Evolutionary conservation across 2,797 vertebrate genomes (phyloP).

Genomic region (Tadarida brasiliensis): DNA sequence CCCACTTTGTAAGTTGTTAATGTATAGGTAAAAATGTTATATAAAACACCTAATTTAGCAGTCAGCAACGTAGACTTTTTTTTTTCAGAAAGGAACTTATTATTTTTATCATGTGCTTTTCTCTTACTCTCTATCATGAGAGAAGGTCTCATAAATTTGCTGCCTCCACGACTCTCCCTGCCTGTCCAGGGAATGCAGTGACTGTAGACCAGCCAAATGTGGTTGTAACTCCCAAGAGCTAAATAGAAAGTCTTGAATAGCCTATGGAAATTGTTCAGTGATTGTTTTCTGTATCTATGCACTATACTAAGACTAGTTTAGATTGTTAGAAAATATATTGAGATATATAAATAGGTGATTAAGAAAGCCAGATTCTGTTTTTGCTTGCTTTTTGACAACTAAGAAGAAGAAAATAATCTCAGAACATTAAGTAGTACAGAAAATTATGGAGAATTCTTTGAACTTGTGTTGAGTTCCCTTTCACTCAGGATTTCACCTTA

Average conservation of each 20-base stretch:
- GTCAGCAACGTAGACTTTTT: not conserved
- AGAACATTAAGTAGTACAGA: slow-evolving; percentile 48
- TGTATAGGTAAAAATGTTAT: slow-evolving; percentile 50
- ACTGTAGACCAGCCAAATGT: not conserved
- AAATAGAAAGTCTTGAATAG: slow-evolving; percentile 30
- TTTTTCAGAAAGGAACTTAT: slow-evolving; percentile 31
- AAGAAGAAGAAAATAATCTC: not conserved
- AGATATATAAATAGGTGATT: slow-evolving; percentile 35
- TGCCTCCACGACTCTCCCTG: not conserved
- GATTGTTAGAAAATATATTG: slow-evolving; percentile 59
- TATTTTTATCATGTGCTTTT: slow-evolving; percentile 46
- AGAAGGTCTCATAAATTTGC: slow-evolving; percentile 25
- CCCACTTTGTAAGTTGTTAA: slow-evolving; percentile 55
- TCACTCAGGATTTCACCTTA: not conserved
- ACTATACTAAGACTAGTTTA: not conserved
- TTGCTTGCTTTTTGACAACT: slow-evolving; percentile 45
- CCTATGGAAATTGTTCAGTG: not conserved
- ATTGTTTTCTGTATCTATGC: slow-evolving; percentile 28
- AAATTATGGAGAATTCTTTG: slow-evolving; percentile 48
- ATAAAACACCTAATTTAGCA: slow-evolving; percentile 31
- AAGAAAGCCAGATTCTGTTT: slow-evolving; percentile 56
- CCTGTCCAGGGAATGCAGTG: not conserved
- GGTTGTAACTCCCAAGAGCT: not conserved
- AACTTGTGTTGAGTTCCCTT: slow-evolving; percentile 64
- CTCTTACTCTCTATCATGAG: slow-evolving; percentile 8